A percentile compares a stretch with the other conserved stretches of the same genome.
Evolutionary conservation across 2,113 vertebrate genomes (phyloP).

Genomic region (Ammodytes marinus): DNA sequence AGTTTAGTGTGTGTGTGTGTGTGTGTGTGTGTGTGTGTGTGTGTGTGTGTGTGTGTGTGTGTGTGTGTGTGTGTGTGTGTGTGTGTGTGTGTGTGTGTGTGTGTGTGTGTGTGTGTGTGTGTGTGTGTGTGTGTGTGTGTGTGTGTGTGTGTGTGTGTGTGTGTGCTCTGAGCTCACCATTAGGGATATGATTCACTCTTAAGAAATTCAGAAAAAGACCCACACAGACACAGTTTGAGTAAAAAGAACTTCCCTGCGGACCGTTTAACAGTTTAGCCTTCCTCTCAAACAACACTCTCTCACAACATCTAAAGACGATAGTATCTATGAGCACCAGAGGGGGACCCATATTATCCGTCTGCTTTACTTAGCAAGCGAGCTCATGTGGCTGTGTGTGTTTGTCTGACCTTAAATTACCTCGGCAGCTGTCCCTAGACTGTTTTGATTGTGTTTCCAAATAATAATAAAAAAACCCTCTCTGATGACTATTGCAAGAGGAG

Average conservation of each 20-base stretch:
- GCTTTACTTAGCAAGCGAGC: constrained; percentile 18
- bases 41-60: constrained; percentile 6
- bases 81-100: constrained; percentile 13
- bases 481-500: constrained; percentile 28
- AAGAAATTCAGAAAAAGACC: constrained; percentile 43
- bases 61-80: constrained; percentile 10
- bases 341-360: neutral
- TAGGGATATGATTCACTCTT: constrained; percentile 63
- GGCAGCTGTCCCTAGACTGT: constrained; percentile 44
- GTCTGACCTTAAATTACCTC: constrained; percentile 42
- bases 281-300: constrained; percentile 34
- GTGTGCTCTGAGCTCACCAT: constrained; percentile 51
- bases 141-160: constrained; percentile 11
- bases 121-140: too few relatives aligned
- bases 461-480: constrained; percentile 28
- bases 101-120: constrained; percentile 5
- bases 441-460: constrained; percentile 29
- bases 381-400: constrained; percentile 31
- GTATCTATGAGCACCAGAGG: neutral
- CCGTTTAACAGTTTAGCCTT: constrained; percentile 51
- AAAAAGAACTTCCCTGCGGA: constrained; percentile 15
- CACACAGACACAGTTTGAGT: constrained; percentile 27
- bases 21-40: constrained; percentile 16
- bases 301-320: neutral
- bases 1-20: constrained; percentile 23